These are phyloP conservation scores for Andrena praecox DNA, from an alignment of 2,888 invertebrate genomes.

Conservation along the genomic window DNA sequence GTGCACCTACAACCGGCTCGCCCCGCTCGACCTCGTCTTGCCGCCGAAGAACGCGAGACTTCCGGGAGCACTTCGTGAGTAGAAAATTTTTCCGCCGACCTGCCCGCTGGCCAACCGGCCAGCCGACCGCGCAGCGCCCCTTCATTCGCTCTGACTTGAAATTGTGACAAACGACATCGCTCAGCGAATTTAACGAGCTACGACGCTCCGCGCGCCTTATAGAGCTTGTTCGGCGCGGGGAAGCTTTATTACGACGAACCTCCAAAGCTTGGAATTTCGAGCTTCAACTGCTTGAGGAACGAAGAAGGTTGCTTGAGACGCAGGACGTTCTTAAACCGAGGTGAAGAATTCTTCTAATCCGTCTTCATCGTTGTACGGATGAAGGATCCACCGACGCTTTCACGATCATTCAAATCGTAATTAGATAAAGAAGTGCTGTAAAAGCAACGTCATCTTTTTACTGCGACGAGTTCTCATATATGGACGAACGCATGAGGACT, in stretches of 20 bases:
- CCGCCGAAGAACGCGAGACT: slow-evolving; percentile 61
- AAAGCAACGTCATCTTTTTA: too few species aligned
- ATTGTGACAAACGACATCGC: slow-evolving; percentile 53
- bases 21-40: slow-evolving; percentile 51
- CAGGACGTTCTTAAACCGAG: too few species aligned
- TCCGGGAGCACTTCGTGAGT: slow-evolving; percentile 65
- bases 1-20: slow-evolving; percentile 63
- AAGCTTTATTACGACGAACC: not conserved
- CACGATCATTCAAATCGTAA: too few species aligned
- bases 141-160: slow-evolving; percentile 49
- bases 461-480: too few species aligned
- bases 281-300: not conserved
- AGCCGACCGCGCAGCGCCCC: slow-evolving; percentile 22
- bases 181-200: slow-evolving; percentile 46
- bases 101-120: not conserved
- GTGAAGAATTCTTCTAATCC: too few species aligned
- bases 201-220: slow-evolving; percentile 37
- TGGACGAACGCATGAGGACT: too few species aligned
- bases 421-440: too few species aligned
- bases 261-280: not conserved
- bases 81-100: slow-evolving; percentile 40
- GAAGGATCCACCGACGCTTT: too few species aligned
- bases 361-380: too few species aligned
- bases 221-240: not conserved
- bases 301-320: too few species aligned